A percentile compares a stretch with the other conserved stretches of the same genome.
Conservation (phyloP, 2,888 invertebrate genomes). For the Drosophila prostipennis region DNA sequence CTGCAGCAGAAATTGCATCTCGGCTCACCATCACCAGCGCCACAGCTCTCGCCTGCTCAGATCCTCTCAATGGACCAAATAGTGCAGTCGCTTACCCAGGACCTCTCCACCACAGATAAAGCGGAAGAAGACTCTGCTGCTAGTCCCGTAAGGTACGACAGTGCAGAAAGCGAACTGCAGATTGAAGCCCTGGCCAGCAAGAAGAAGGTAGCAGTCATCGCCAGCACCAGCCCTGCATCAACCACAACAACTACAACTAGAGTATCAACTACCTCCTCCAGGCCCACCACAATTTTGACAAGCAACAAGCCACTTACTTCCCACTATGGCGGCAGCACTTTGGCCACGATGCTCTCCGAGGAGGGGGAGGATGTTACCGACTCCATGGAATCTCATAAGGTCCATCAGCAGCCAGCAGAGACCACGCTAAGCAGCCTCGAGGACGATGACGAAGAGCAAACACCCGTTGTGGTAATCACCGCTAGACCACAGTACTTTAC, state of each 20-base stretch:
- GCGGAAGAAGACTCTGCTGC: slow-evolving; percentile 33
- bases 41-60: slow-evolving; percentile 68
- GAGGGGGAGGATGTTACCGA: slow-evolving; percentile 50
- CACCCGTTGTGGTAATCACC: slow-evolving; percentile 66
- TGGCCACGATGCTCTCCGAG: slow-evolving; percentile 62
- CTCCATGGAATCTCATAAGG: slow-evolving; percentile 43
- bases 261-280: not conserved
- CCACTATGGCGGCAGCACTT: slow-evolving; percentile 64
- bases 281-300: slow-evolving; percentile 32
- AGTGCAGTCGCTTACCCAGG: slow-evolving; percentile 79
- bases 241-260: slow-evolving; percentile 2
- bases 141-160: slow-evolving; percentile 59
- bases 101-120: slow-evolving; percentile 51
- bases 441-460: slow-evolving; percentile 50
- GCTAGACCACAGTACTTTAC: slow-evolving; percentile 65
- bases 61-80: slow-evolving; percentile 82
- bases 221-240: slow-evolving; percentile 6
- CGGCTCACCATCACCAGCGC: slow-evolving; percentile 45
- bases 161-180: slow-evolving; percentile 52
- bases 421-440: slow-evolving; percentile 54
- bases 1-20: slow-evolving; percentile 62
- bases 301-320: slow-evolving; percentile 49
- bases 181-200: slow-evolving; percentile 58
- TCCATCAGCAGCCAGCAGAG: slow-evolving; percentile 21
- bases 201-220: slow-evolving; percentile 44